phyloP scores from a whole-genome alignment of 2,797 vertebrate species.

The Hemibagrus guttatus region DNA sequence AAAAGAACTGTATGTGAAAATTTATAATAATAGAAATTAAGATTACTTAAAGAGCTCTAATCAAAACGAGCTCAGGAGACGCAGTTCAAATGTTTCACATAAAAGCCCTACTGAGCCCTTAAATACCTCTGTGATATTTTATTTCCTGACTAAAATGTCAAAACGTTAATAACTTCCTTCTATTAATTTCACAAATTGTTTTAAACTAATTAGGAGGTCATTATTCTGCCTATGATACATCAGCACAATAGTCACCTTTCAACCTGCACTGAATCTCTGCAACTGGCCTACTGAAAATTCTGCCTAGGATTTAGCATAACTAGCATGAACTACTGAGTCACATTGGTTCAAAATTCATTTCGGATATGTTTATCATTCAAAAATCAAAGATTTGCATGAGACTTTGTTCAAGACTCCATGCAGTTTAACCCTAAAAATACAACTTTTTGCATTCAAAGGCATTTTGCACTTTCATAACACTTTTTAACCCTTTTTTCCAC shows the following conservation, averaged over 20 bases:
- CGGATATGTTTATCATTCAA: slow-evolving; percentile 28
- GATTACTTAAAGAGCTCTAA: neutral
- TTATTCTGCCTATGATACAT: slow-evolving; percentile 72
- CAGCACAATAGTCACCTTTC: slow-evolving; percentile 63
- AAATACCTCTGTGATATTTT: slow-evolving; percentile 32
- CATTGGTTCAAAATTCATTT: slow-evolving; percentile 1
- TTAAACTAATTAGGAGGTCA: slow-evolving; percentile 73
- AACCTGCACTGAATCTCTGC: slow-evolving; percentile 57
- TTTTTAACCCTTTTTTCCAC: too few species aligned
- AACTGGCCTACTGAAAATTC: slow-evolving; percentile 44
- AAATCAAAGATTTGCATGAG: neutral
- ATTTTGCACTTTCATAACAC: neutral
- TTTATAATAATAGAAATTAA: neutral
- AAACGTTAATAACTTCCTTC: slow-evolving; percentile 26
- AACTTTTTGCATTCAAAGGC: neutral
- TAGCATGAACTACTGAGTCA: neutral
- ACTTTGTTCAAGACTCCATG: neutral
- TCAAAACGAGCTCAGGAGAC: neutral
- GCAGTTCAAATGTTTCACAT: neutral
- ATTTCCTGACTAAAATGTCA: slow-evolving; percentile 43
- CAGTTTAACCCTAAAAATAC: neutral
- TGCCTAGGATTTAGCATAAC: neutral
- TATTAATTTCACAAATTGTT: slow-evolving; percentile 67
- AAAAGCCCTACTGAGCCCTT: neutral
- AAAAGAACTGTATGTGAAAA: neutral